Base-by-base conservation (phyloP, 2,797 vertebrate genomes). In the Telmatherina bonti region DNA sequence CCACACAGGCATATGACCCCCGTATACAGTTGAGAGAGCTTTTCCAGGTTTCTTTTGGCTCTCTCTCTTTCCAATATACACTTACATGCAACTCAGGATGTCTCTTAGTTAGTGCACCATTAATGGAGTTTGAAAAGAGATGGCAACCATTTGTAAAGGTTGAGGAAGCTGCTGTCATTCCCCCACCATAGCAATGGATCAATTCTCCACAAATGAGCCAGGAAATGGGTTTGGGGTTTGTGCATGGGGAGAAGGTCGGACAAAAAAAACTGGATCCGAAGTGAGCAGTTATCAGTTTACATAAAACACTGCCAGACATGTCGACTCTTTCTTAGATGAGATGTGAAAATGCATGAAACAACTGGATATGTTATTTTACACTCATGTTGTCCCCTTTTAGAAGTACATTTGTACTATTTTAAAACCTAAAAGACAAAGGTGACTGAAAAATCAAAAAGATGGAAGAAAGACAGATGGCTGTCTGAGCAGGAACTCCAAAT, bases 121-220 rank as follows among this genome's bases (percentile, higher is more conserved):
- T 87, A 92, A 90, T 78, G 76, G 80, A 72, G 64, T 83, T 71
- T 83, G 81, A 92, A 90, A 81, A 3, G 11, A 72, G 81, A 74
- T 8, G 82, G 83, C 81, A 5, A 29, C 60, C 74, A 70, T 71
- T 82, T 70, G 77, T 58, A 72, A 57, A 64, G 67, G 72, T 49
- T 66, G 82, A 88, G 75, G 54, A 54, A 86, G 88, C 78, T n/a
- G 18, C 74, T 87, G 72, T 85, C 82, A 81, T 52, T 79, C 27
- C 53, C 3, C 35, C 38, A 78, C 71, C 63, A 13, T 60, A 78
- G 79, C 7, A 5, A 79, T 73, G 77, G 74, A 85, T 83, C 85
- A 67, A 45, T 74, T 83, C 80, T 72, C 67, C 64, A 77, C 55
- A 79, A 79, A 73, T 64, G 76, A 67, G 55, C 31, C 61, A 62